These are phyloP conservation scores for Hydra vulgaris DNA, from an alignment of 30 jellyfish, hydroid and myxozoan species.

Conservation along the genomic window DNA sequence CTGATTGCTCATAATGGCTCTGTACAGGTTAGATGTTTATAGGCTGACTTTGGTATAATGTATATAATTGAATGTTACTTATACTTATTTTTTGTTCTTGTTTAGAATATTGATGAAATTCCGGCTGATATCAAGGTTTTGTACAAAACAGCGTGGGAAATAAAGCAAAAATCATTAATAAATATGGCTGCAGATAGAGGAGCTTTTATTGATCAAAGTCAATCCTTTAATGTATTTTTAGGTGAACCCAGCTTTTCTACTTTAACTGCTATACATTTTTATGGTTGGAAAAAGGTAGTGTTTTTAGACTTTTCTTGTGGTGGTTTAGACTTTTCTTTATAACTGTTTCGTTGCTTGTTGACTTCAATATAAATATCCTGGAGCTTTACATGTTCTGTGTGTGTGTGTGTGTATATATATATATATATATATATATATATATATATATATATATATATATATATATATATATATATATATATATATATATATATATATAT, in stretches of 20 bases:
- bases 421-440: too few relatives aligned
- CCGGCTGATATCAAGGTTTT: conserved; percentile 71
- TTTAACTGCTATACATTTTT: conserved; percentile 91
- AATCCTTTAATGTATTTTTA: conserved; percentile 89
- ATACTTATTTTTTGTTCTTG: neutral
- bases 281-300: conserved; percentile 97
- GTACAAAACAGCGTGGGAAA: conserved; percentile 98
- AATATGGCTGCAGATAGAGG: conserved; percentile 99
- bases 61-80: neutral
- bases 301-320: neutral
- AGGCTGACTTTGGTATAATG: neutral
- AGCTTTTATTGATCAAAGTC: conserved; percentile 98
- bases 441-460: too few relatives aligned
- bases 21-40: conserved; percentile 73
- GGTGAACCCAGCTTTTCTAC: conserved; percentile 93
- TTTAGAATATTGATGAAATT: conserved; percentile 72
- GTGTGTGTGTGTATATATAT: too few relatives aligned
- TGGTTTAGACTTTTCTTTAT: too few relatives aligned
- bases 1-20: conserved; percentile 98
- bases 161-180: conserved; percentile 68
- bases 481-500: too few relatives aligned
- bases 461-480: too few relatives aligned
- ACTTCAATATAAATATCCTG: too few relatives aligned
- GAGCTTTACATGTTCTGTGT: too few relatives aligned
- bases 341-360: too few relatives aligned